Evolutionary conservation across 2,113 vertebrate species (phyloP), one percentile per base, ranked within the genome.

Genomic region (Neogobius melanostomus): DNA sequence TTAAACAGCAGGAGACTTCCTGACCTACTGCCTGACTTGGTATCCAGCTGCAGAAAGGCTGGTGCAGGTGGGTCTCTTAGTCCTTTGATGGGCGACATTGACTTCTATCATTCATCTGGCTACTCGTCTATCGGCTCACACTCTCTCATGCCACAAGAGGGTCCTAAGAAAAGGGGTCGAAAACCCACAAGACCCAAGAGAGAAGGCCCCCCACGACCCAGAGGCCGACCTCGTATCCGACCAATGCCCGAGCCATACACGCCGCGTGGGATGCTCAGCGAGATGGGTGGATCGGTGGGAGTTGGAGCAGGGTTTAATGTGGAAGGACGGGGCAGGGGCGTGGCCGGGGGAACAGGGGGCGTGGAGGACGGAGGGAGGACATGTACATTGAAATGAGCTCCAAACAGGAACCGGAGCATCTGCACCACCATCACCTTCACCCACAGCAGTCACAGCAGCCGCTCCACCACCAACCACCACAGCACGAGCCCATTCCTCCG

Each of bases 131-230:
- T 94, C 69, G 89, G 90, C 48, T 89, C 91, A 15, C 91, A 92
- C 63, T 65, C 0, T 28, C 82, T 93, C 8, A 15, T 93, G 79
- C 87, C 93, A 62, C 87, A 94, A 0, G 93, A 94, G 5, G 95
- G 91, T 0, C 95, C 95, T 56, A 95, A 97, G 16, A 96, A 95
- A 48, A 92, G 95, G 0, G 95, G 95, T 9, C 88, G 96, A 16
- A 96, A 97, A 43, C 95, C 96, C 43, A 94, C 95, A 6, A 95
- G 96, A 81, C 95, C 96, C 53, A 98, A 98, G 72, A 84, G 96
- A 0, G 96, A 97, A 0, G 96, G 96, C 0, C 96, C 96, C 0
- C 96, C 96, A 0, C 80, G 95, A 5, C 96, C 96, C 0, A 87
- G 96, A 9, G 96, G 96, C 0, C 84, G 96, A 8, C 96, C 96